Percentiles rank a stretch among this genome's conserved stretches.
phyloP scores from a whole-genome alignment of 2,113 vertebrate genomes.

The Siniperca chuatsi region DNA sequence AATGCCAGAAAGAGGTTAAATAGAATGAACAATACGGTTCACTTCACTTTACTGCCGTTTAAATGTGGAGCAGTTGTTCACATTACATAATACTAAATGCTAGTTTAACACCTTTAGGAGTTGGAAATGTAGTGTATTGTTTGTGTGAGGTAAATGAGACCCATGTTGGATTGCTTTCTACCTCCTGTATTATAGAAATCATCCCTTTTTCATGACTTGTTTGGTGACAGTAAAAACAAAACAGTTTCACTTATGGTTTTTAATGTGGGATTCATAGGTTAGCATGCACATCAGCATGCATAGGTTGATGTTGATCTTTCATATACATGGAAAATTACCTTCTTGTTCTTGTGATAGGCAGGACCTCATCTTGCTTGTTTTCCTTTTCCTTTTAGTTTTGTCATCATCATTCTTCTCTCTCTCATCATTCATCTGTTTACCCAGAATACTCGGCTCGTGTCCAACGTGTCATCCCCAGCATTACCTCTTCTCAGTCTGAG shows the following conservation, averaged over 20 bases:
- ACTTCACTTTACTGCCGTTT: constrained; percentile 48
- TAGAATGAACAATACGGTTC: constrained; percentile 15
- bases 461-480: constrained; percentile 85
- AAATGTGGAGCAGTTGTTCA: background rate
- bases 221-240: background rate
- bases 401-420: constrained; percentile 74
- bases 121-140: background rate
- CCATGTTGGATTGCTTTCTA: background rate
- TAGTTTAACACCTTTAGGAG: background rate
- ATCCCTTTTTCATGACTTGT: background rate
- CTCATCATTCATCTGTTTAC: constrained; percentile 76
- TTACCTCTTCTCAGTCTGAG: constrained; percentile 84
- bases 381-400: constrained; percentile 64
- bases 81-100: background rate
- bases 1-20: constrained; percentile 21
- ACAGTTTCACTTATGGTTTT: background rate
- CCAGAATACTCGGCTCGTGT: constrained; percentile 95
- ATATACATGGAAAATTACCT: background rate
- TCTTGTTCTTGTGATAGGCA: constrained; percentile 5
- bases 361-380: constrained; percentile 36
- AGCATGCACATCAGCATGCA: background rate
- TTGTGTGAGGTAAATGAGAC: constrained; percentile 1
- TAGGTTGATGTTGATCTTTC: background rate
- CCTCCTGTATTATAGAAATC: background rate
- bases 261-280: background rate